A percentile compares a stretch with the other conserved stretches of the same genome.
Conservation (phyloP, 2,888 invertebrate genomes). For the Agrotis segetum region DNA sequence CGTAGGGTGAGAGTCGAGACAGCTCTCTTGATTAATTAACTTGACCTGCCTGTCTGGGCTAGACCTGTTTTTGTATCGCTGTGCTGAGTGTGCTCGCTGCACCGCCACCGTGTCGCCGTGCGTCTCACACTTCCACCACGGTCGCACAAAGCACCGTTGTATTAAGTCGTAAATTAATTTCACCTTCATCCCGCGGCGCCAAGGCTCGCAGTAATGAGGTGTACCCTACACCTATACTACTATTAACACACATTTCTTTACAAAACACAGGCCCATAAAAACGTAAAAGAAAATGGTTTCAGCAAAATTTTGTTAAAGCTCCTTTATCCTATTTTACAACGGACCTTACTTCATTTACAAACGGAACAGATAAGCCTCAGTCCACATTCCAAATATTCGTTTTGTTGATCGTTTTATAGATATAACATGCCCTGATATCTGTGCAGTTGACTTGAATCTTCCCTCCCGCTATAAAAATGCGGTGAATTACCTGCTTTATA, state of each 20-base stretch:
- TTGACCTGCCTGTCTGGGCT: slow-evolving; percentile 17
- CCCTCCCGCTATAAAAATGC: slow-evolving; percentile 40
- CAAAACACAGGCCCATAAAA: slow-evolving; percentile 60
- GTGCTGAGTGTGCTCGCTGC: not conserved
- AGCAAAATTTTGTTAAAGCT: slow-evolving; percentile 66
- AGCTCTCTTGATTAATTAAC: slow-evolving; percentile 48
- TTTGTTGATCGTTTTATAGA: slow-evolving; percentile 75
- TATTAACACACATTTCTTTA: slow-evolving; percentile 77
- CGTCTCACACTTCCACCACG: slow-evolving; percentile 37
- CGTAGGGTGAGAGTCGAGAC: slow-evolving; percentile 19
- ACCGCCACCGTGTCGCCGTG: slow-evolving; percentile 2
- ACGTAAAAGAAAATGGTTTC: slow-evolving; percentile 63
- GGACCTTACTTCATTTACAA: slow-evolving; percentile 79
- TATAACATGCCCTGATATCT: slow-evolving; percentile 68
- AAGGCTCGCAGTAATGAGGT: slow-evolving; percentile 75
- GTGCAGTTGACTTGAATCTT: slow-evolving; percentile 66
- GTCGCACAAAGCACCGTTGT: slow-evolving; percentile 69
- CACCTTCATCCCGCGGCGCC: slow-evolving; percentile 68
- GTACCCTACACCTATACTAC: slow-evolving; percentile 66
- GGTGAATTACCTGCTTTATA: slow-evolving; percentile 50
- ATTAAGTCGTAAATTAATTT: slow-evolving; percentile 86
- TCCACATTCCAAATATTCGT: slow-evolving; percentile 74
- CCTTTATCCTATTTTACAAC: slow-evolving; percentile 77
- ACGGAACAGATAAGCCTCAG: slow-evolving; percentile 73
- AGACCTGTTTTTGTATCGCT: not conserved